Evolutionary conservation across 1,140 invertebrate genomes (phyloP), one percentile per base, ranked within the genome.

Genomic region (Drosophila sproati): DNA sequence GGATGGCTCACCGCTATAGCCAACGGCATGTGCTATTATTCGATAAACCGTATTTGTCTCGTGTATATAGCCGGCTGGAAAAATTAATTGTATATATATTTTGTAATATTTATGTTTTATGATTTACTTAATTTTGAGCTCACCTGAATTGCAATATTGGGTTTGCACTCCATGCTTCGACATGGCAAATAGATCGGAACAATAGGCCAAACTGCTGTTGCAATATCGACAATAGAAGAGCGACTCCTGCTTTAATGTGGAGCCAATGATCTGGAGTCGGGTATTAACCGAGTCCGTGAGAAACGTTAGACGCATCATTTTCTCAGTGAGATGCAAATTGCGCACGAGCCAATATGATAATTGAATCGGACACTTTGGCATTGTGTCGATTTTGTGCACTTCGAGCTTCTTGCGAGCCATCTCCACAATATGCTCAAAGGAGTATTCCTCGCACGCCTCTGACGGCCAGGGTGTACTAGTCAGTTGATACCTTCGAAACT

Each of bases 111-210:
- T 10, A 12, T 2, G 7, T 2, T 7, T 7, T n/a, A 12, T 8
- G 2, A 3, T 5, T 5, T 20, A 4, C 1, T n/a, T 1, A 0
- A 5, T 5, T 7, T n/a, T n/a, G 3, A 52, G 12, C 60, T 80
- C 71, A 93, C 93, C 93, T 54, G 96, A 95, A 93, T 98, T 98
- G 8, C 97, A 96, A 91, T 96, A 98, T 47, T 96, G 96, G 43
- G 95, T 95, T 91, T 97, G 95, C 0, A 96, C 95, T 0, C 97
- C 97, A 90, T 97, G 96, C 66, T 95, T 94, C 10, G 96, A 96
- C 96, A 98, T 97, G 45, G 96, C 95, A 92, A 98, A 97, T 41
- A 97, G 94, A 78, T 97, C 94, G 3, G 93, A 94, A 51, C 95
- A 96, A 72, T 95, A 93, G 10, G 95, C 95, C 48, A 98, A 94